Conservation (phyloP, 2,888 invertebrate species). For the Standfussiana lucernea region DNA sequence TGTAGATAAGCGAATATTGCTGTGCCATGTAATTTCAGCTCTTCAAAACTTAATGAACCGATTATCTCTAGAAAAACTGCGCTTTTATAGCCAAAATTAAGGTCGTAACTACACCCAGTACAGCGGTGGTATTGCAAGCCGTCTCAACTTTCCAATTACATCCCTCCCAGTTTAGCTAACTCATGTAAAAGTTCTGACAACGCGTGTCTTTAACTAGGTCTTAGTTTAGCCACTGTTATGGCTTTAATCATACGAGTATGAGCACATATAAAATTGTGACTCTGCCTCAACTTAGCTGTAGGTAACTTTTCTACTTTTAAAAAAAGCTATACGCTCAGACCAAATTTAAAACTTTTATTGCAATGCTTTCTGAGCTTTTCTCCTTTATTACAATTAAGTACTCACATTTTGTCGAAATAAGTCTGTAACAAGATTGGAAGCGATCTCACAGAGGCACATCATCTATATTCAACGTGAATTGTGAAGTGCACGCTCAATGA, state of each 20-base stretch:
- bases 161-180: constrained; percentile 86
- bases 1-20: constrained; percentile 27
- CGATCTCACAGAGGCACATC: constrained; percentile 57
- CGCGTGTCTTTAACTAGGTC: constrained; percentile 79
- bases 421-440: constrained; percentile 10
- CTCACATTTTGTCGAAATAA: constrained; percentile 22
- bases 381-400: not conserved
- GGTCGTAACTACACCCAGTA: constrained; percentile 77
- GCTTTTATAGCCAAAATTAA: constrained; percentile 82
- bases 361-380: not conserved
- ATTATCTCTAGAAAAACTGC: constrained; percentile 68
- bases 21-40: constrained; percentile 40
- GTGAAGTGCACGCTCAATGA: constrained; percentile 75
- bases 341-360: not conserved
- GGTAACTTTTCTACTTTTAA: not conserved
- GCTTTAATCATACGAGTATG: constrained; percentile 61
- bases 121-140: constrained; percentile 74
- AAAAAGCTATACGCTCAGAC: not conserved
- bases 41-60: constrained; percentile 57
- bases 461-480: constrained; percentile 70
- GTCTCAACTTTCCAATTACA: constrained; percentile 89
- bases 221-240: constrained; percentile 68
- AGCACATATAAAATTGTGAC: not conserved
- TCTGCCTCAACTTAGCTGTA: not conserved
- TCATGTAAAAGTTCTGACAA: constrained; percentile 88